Conservation (phyloP, 2,797 vertebrate species). For the Bovichtus variegatus region DNA sequence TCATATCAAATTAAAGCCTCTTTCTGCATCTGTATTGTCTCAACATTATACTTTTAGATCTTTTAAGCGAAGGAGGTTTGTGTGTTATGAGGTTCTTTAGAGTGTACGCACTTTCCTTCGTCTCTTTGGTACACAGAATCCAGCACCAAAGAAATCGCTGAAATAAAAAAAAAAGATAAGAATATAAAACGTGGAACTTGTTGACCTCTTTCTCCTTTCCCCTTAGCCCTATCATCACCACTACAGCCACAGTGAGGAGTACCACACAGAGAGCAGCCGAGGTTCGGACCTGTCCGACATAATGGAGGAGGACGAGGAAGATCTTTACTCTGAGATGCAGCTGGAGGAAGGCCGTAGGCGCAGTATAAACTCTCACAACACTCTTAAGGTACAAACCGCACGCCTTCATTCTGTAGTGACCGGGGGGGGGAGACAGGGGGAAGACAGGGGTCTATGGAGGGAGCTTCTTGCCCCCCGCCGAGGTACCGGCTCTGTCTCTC, state of each 20-base stretch:
- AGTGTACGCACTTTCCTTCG: not conserved
- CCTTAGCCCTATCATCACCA: constrained; percentile 83
- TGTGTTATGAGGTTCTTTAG: no score
- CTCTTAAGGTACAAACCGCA: constrained; percentile 91
- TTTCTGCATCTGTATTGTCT: not conserved
- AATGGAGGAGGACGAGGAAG: constrained; percentile 99
- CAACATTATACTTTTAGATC: not conserved
- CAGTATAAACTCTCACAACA: constrained; percentile 92
- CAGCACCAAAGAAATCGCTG: constrained; percentile 1
- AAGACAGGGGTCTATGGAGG: not conserved
- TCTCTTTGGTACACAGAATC: not conserved
- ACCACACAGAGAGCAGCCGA: constrained; percentile 97
- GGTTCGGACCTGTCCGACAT: constrained; percentile 98
- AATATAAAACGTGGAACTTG: not conserved
- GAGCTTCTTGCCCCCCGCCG: constrained; percentile 23
- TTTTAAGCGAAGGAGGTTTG: not conserved
- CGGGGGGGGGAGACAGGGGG: constrained; percentile 12
- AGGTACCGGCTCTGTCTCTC: constrained; percentile 32
- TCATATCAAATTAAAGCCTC: not conserved
- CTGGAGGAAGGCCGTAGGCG: constrained; percentile 94
- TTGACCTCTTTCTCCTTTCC: not conserved
- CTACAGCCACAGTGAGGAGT: constrained; percentile 94
- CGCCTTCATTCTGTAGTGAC: constrained; percentile 22
- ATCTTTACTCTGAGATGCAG: constrained; percentile 97
- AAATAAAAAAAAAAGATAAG: not conserved